Percentiles rank a stretch among this genome's conserved stretches.
Evolutionary conservation across 2,888 invertebrate species (phyloP).

Genomic region (Dyspetes luteomarginatus): DNA sequence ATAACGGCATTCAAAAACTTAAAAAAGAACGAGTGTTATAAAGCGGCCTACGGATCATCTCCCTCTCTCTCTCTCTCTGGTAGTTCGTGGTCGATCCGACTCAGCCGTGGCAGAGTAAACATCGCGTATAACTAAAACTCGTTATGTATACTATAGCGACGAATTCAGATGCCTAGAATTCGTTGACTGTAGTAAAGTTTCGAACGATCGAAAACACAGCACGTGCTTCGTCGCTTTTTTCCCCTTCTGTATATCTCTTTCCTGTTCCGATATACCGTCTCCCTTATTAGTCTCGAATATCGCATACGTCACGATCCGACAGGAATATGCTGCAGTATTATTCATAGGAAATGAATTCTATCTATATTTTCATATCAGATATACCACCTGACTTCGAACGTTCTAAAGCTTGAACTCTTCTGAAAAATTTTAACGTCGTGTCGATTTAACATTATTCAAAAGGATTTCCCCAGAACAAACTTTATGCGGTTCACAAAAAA

Average conservation of each 20-base stretch:
- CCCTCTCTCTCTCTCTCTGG: no score
- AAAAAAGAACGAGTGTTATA: background rate
- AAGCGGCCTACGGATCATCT: background rate
- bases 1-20: background rate
- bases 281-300: slow-evolving; percentile 46
- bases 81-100: slow-evolving; percentile 58
- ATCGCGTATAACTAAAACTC: background rate
- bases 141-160: no score
- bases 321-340: slow-evolving; percentile 39
- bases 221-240: background rate
- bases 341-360: slow-evolving; percentile 55
- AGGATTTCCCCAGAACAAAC: no score
- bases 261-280: background rate
- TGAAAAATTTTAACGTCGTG: no score
- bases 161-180: no score
- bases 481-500: no score
- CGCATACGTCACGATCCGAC: slow-evolving; percentile 52
- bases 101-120: background rate
- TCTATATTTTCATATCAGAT: no score
- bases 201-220: slow-evolving; percentile 27
- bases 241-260: slow-evolving; percentile 2
- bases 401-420: no score
- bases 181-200: slow-evolving; percentile 5
- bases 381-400: no score
- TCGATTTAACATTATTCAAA: no score